Percentiles rank a stretch among this genome's conserved stretches.
Conservation (phyloP, 2,888 invertebrate species). For the Laothoe populi region DNA sequence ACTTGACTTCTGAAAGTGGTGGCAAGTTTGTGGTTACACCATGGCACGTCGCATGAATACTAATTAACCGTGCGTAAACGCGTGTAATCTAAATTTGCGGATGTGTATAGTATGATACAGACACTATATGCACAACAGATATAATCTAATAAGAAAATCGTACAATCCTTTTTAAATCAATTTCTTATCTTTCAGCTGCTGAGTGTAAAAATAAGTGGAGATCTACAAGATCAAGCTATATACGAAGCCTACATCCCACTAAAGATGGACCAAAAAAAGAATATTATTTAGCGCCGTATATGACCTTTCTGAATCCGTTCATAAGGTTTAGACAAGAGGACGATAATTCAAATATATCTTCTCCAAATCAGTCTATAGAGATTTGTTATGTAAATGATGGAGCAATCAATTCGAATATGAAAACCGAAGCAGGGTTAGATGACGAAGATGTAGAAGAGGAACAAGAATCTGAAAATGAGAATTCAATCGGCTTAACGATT, state of each 20-base stretch:
- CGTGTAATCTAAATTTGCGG: neutral
- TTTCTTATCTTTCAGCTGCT: neutral
- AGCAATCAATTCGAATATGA: neutral
- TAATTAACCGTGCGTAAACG: neutral
- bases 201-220: neutral
- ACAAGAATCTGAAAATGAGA: neutral
- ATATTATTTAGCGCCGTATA: neutral
- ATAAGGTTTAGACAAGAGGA: neutral
- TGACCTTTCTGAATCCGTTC: constrained; percentile 1
- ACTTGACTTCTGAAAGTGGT: neutral
- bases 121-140: neutral
- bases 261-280: constrained; percentile 4
- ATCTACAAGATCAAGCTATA: neutral
- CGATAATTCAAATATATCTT: neutral
- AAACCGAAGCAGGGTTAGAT: neutral
- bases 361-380: neutral
- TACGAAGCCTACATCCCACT: constrained; percentile 1
- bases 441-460: neutral
- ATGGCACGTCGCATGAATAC: neutral
- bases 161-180: too few species aligned
- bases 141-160: too few species aligned
- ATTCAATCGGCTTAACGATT: neutral
- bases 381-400: neutral
- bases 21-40: neutral
- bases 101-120: neutral